Evolutionary conservation across 2,113 vertebrate genomes (phyloP).

Genomic region (Oplegnathus fasciatus): DNA sequence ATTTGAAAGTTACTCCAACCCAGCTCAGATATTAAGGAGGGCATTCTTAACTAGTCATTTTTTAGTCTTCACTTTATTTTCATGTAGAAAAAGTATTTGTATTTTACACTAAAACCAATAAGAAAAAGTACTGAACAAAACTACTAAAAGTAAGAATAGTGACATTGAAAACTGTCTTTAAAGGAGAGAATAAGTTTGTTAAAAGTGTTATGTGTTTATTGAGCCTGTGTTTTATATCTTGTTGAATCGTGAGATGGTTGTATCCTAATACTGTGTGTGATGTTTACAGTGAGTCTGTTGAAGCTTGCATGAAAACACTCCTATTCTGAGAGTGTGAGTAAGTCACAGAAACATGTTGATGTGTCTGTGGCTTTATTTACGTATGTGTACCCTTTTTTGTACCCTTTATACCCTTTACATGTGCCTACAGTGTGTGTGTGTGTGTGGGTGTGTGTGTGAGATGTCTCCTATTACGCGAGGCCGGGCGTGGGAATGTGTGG

Average conservation of each 20-base stretch:
- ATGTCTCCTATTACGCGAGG: conserved; percentile 76
- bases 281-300: background rate
- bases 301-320: conserved; percentile 14
- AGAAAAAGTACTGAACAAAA: background rate
- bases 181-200: too few relatives aligned
- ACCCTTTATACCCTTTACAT: conserved; percentile 37
- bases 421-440: conserved; percentile 1
- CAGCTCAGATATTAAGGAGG: too few relatives aligned
- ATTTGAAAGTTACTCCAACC: too few relatives aligned
- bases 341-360: conserved; percentile 27
- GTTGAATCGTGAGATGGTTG: background rate
- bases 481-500: conserved; percentile 81
- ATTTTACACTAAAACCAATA: background rate
- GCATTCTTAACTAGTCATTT: too few relatives aligned
- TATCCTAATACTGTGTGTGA: background rate
- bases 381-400: background rate
- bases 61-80: too few relatives aligned
- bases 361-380: conserved; percentile 19
- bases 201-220: too few relatives aligned
- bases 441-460: conserved; percentile 45
- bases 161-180: too few relatives aligned
- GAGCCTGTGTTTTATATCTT: background rate
- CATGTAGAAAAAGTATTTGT: background rate
- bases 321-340: conserved; percentile 29
- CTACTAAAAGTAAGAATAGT: background rate